A percentile compares a stretch with the other conserved stretches of the same genome.
Conservation (phyloP, 2,797 vertebrate genomes). For the Acanthis flammea region DNA sequence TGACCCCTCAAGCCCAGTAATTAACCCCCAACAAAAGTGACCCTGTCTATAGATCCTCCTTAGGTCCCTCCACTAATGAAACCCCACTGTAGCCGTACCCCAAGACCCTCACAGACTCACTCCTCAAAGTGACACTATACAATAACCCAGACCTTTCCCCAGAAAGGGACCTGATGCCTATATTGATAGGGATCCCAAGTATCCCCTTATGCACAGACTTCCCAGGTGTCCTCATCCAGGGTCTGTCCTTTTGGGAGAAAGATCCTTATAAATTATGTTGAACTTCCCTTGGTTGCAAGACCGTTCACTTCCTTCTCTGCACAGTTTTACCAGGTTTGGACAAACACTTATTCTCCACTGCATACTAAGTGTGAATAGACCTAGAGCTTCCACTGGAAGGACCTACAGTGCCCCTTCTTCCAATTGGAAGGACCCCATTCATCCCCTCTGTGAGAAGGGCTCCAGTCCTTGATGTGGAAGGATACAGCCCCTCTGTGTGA, state of each 20-base stretch:
- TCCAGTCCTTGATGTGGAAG: background rate
- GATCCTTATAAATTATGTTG: background rate
- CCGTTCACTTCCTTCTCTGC: background rate
- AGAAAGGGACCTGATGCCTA: rapidly evolving
- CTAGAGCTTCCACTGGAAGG: background rate
- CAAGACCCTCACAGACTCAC: background rate
- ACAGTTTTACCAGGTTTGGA: background rate
- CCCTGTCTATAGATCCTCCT: background rate
- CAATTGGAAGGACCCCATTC: background rate
- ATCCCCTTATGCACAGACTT: background rate
- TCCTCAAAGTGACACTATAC: background rate
- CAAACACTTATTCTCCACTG: background rate
- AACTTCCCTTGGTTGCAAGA: background rate
- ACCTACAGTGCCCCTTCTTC: background rate
- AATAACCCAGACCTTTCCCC: background rate
- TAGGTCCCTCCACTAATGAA: background rate
- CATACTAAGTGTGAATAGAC: background rate
- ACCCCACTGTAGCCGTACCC: background rate
- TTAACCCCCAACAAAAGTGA: background rate
- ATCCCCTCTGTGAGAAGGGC: background rate
- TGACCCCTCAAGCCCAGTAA: background rate
- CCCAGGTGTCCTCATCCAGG: background rate
- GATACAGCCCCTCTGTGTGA: rapidly evolving
- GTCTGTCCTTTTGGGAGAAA: background rate
- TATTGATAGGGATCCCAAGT: background rate